Evolutionary conservation across 2,797 vertebrate species (phyloP).

Genomic region (Zenarchopterus dispar): DNA sequence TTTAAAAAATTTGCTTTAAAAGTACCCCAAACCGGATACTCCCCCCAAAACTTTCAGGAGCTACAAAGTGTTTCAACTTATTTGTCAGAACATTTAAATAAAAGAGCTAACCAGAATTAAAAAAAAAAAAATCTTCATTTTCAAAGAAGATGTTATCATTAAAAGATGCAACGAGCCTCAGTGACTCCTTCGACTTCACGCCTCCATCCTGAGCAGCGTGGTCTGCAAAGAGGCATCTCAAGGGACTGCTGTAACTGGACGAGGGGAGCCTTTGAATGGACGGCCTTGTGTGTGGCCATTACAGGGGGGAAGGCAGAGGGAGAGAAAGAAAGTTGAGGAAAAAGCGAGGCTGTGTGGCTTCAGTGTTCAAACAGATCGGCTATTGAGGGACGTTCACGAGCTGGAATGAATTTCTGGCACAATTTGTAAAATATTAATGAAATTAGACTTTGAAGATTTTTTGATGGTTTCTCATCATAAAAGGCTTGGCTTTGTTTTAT

Average conservation of each 20-base stretch:
- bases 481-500: slow-evolving; percentile 31
- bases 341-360: slow-evolving; percentile 35
- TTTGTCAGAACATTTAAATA: neutral
- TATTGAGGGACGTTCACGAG: slow-evolving; percentile 68
- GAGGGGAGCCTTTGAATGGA: slow-evolving; percentile 68
- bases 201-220: slow-evolving; percentile 55
- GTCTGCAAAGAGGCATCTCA: slow-evolving; percentile 43
- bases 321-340: slow-evolving; percentile 8
- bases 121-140: slow-evolving; percentile 20
- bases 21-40: too few relatives aligned
- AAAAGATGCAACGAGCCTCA: slow-evolving; percentile 38
- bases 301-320: slow-evolving; percentile 9
- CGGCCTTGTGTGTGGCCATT: slow-evolving; percentile 63
- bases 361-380: slow-evolving; percentile 49
- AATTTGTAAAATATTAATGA: slow-evolving; percentile 59
- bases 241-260: slow-evolving; percentile 50
- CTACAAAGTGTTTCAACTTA: too few relatives aligned
- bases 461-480: slow-evolving; percentile 17
- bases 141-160: slow-evolving; percentile 44
- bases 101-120: slow-evolving; percentile 11
- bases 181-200: slow-evolving; percentile 39
- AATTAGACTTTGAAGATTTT: slow-evolving; percentile 26
- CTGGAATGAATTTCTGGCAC: slow-evolving; percentile 62
- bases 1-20: too few relatives aligned
- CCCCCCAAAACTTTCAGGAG: too few relatives aligned